These are phyloP conservation scores for Sinocyclocheilus rhinocerous DNA, from an alignment of 2,113 vertebrate genomes.

Conservation along the genomic window DNA sequence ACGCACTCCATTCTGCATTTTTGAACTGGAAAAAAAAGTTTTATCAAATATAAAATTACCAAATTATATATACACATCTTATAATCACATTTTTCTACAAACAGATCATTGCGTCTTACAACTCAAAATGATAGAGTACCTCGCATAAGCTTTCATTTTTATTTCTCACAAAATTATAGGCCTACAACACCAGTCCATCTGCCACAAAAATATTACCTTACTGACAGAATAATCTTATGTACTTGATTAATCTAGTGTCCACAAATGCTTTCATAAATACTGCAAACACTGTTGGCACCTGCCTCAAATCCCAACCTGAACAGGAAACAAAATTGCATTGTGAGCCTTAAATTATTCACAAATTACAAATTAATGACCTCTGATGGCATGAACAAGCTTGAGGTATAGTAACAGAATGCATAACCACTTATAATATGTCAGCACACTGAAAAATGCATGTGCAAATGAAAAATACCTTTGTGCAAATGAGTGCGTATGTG, in stretches of 20 bases:
- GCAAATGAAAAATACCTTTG: too few relatives aligned
- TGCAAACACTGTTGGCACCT: constrained; percentile 51
- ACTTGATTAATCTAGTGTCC: constrained; percentile 54
- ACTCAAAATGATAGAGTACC: not conserved
- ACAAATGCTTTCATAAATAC: constrained; percentile 66
- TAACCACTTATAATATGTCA: constrained; percentile 27
- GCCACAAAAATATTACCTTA: constrained; percentile 49
- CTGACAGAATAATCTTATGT: constrained; percentile 55
- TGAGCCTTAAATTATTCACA: constrained; percentile 26
- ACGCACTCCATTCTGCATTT: not conserved
- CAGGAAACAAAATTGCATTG: constrained; percentile 42
- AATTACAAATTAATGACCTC: constrained; percentile 47
- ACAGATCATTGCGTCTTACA: not conserved
- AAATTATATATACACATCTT: too few relatives aligned
- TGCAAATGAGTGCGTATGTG: not conserved
- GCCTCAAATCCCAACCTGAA: constrained; percentile 26
- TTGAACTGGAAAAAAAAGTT: not conserved
- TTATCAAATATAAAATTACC: too few relatives aligned
- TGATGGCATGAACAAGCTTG: constrained; percentile 48
- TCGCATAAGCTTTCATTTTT: constrained; percentile 36
- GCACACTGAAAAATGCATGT: constrained; percentile 24
- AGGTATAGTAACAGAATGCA: constrained; percentile 17
- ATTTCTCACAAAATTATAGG: constrained; percentile 62
- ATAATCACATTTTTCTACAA: not conserved
- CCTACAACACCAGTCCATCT: not conserved